phyloP scores from a whole-genome alignment of 2,888 invertebrate genomes.

The Ophraella communa region DNA sequence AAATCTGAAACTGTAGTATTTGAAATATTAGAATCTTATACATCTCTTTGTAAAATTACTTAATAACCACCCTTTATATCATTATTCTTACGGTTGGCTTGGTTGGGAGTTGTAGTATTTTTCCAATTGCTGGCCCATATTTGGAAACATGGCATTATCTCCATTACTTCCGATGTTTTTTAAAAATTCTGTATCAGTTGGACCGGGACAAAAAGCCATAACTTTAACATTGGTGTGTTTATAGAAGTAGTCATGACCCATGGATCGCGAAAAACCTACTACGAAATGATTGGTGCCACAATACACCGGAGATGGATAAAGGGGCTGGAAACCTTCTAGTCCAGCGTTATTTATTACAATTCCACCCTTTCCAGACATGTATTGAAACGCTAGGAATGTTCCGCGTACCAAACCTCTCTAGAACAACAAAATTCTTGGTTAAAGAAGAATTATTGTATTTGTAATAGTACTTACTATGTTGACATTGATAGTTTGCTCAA shows the following conservation, averaged over 20 bases:
- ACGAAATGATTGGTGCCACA: constrained; percentile 65
- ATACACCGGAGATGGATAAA: constrained; percentile 65
- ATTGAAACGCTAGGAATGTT: constrained; percentile 57
- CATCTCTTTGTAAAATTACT: too few species aligned
- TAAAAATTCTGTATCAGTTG: constrained; percentile 55
- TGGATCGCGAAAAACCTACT: constrained; percentile 61
- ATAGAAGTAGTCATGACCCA: constrained; percentile 52
- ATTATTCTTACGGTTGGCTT: constrained; percentile 53
- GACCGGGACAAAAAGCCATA: constrained; percentile 59
- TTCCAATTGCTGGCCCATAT: constrained; percentile 46
- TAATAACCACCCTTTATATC: too few species aligned
- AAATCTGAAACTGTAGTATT: too few species aligned
- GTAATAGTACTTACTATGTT: constrained; percentile 54
- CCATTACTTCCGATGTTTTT: constrained; percentile 45
- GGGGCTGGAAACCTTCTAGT: constrained; percentile 63
- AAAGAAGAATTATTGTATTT: too few species aligned
- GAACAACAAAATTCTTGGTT: too few species aligned
- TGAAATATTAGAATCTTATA: too few species aligned
- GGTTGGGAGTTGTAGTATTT: constrained; percentile 50
- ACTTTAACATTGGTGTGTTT: constrained; percentile 46
- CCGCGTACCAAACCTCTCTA: constrained; percentile 57
- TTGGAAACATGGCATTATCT: constrained; percentile 43
- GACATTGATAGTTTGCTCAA: constrained; percentile 53
- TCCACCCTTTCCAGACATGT: constrained; percentile 69
- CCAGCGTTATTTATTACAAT: constrained; percentile 66